A percentile compares a stretch with the other conserved stretches of the same genome.
Evolutionary conservation across 2,113 vertebrate genomes (phyloP).

Genomic region (Lanius collurio): DNA sequence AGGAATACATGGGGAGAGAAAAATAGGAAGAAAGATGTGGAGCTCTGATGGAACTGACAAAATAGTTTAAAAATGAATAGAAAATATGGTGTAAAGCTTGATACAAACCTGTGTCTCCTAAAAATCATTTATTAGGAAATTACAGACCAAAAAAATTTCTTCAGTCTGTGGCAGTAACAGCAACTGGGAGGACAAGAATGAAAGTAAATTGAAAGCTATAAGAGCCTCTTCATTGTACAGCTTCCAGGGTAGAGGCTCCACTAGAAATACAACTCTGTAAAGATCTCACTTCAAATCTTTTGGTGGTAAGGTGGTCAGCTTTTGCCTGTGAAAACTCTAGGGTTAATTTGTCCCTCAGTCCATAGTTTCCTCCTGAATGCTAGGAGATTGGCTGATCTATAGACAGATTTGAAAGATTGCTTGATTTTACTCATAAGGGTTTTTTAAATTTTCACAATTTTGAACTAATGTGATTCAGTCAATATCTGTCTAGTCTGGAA

Average conservation of each 20-base stretch:
- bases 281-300: background rate
- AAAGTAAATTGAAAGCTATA: background rate
- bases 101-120: background rate
- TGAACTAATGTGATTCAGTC: background rate
- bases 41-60: background rate
- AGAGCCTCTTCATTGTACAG: background rate
- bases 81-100: background rate
- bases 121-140: background rate
- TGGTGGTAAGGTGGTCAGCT: background rate
- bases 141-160: background rate
- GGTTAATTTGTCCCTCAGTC: background rate
- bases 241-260: background rate
- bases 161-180: background rate
- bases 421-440: background rate
- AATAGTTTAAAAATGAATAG: background rate
- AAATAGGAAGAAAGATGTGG: background rate
- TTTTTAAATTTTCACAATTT: background rate
- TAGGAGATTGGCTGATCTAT: background rate
- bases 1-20: background rate
- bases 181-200: background rate
- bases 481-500: background rate
- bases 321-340: background rate
- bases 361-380: background rate
- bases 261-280: background rate
- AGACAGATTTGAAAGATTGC: background rate